A percentile compares a stretch with the other conserved stretches of the same genome.
Conservation (phyloP, 2,888 invertebrate genomes). For the Himalopsyche japonica region DNA sequence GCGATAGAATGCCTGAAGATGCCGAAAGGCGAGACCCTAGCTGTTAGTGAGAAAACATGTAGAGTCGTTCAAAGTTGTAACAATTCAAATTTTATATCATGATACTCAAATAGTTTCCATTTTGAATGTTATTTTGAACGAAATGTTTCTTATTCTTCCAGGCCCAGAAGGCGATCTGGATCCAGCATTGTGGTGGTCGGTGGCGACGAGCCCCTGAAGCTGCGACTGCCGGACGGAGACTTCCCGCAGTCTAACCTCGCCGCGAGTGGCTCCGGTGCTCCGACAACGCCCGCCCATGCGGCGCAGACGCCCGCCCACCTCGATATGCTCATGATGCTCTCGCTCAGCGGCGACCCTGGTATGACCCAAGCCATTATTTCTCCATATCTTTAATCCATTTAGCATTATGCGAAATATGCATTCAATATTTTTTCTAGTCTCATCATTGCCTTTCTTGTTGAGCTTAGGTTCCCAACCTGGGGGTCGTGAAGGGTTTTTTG, state of each 20-base stretch:
- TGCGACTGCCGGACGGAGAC: constrained; percentile 64
- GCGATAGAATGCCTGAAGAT: no score
- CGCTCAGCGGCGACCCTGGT: constrained; percentile 67
- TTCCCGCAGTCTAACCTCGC: constrained; percentile 43
- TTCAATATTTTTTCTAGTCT: no score
- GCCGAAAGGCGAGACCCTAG: no score
- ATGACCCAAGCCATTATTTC: constrained; percentile 40
- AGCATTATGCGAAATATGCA: no score
- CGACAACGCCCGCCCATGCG: constrained; percentile 56
- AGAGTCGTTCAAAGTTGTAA: no score
- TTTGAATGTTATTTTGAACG: neutral
- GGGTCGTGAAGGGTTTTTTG: no score
- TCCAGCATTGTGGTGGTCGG: constrained; percentile 82
- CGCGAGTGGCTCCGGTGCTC: constrained; percentile 47
- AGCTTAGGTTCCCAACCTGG: no score
- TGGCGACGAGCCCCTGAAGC: constrained; percentile 65
- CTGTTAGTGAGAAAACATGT: no score
- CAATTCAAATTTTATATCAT: no score
- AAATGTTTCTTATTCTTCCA: constrained; percentile 52
- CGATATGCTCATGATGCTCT: constrained; percentile 80
- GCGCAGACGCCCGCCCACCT: constrained; percentile 59
- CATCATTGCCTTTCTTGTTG: no score
- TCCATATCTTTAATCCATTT: neutral
- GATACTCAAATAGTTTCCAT: no score
- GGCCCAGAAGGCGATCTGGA: constrained; percentile 78